Percentiles rank a stretch among this genome's conserved stretches.
Evolutionary conservation across 2,888 invertebrate species (phyloP).

Genomic region (Drosophila borborema): DNA sequence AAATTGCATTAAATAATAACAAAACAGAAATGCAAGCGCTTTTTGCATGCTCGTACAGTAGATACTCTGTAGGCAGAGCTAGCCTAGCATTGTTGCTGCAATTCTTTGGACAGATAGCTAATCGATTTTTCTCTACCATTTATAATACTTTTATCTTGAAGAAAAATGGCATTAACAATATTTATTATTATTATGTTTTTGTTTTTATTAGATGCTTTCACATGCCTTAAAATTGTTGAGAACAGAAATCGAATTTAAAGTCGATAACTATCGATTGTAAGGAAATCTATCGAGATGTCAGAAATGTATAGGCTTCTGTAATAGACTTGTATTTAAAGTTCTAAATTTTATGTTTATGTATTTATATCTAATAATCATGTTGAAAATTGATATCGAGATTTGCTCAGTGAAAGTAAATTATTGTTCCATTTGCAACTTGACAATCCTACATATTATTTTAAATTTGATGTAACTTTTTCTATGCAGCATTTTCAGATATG

Average conservation of each 20-base stretch:
- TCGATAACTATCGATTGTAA: not conserved
- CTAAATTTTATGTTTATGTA: too few species aligned
- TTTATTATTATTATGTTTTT: too few species aligned
- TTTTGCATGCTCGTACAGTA: too few species aligned
- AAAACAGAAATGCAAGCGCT: not conserved
- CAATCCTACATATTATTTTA: not conserved
- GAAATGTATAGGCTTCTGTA: too few species aligned
- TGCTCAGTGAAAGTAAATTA: not conserved
- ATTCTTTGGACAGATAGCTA: not conserved
- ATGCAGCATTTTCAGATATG: not conserved
- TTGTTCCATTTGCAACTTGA: not conserved
- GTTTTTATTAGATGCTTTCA: too few species aligned
- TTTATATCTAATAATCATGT: not conserved
- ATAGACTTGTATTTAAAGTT: too few species aligned
- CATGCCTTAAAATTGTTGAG: not conserved
- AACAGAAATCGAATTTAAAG: not conserved
- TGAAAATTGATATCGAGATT: not conserved
- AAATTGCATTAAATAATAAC: slow-evolving; percentile 67
- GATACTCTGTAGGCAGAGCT: not conserved
- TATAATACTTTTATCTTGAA: too few species aligned
- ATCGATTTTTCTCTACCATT: too few species aligned
- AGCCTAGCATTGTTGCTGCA: too few species aligned
- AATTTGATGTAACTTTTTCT: too few species aligned
- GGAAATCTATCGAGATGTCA: not conserved
- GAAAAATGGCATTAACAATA: too few species aligned